A percentile compares a stretch with the other conserved stretches of the same genome.
These are phyloP conservation scores for Mystacornis crossleyi DNA, from an alignment of 2,113 vertebrate species.

Conservation along the genomic window DNA sequence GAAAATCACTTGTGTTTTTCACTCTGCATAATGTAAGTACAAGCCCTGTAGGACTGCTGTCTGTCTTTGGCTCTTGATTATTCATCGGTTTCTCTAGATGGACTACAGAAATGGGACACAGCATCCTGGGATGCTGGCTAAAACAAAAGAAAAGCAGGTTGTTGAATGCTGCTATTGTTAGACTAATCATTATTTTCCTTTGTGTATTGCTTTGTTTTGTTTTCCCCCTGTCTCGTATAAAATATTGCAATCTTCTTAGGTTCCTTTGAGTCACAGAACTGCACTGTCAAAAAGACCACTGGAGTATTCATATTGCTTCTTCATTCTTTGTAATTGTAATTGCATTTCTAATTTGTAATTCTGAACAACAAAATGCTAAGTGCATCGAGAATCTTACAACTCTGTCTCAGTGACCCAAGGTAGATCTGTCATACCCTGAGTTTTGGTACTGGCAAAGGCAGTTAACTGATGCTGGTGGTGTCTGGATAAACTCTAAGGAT, in stretches of 20 bases:
- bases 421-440: not conserved
- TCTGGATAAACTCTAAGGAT: not conserved
- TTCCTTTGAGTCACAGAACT: not conserved
- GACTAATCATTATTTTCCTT: not conserved
- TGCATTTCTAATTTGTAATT: not conserved
- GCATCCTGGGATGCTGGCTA: not conserved
- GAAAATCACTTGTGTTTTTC: not conserved
- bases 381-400: not conserved
- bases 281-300: not conserved
- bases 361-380: not conserved
- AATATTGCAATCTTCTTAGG: not conserved
- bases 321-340: not conserved
- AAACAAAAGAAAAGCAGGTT: not conserved
- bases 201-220: not conserved
- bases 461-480: not conserved
- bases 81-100: not conserved
- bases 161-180: not conserved
- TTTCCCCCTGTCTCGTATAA: not conserved
- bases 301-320: not conserved
- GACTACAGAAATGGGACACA: not conserved
- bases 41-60: not conserved
- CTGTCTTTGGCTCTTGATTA: not conserved
- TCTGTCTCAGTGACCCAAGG: not conserved
- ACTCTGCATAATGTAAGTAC: not conserved
- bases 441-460: not conserved